Base-by-base conservation (phyloP, 35 echinoderm and acorn worm species). In the Stichopus chloronotus region DNA sequence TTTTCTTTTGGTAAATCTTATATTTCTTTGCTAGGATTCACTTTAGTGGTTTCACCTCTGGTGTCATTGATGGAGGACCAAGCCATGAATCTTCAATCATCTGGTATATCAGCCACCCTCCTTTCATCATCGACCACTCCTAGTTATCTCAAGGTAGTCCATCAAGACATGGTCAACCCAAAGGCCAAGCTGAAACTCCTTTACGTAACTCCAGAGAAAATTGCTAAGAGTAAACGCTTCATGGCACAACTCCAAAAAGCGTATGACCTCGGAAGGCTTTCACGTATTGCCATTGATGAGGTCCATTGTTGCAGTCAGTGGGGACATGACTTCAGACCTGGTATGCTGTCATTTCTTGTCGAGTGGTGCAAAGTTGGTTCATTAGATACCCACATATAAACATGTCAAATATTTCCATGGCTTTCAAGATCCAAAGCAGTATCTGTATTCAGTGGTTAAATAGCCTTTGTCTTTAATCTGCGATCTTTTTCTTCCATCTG, bases 301-400 rank as follows among this genome's bases (percentile, higher is more conserved):
- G 97, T 98, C 25, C 97, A 98, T 83, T 98, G 97, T 87, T 98
- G 97, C 68, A 98, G 97, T 86, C 93, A 96, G 30, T 98, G 97
- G 97, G 97, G 97, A 55, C 97, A 98, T 95, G 97, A 98, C 71
- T 98, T 98, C 76, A 96, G 97, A 92, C 97, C 97, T 72, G 97
- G 97, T 98, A 24, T 83, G 92, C 30, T 43, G 30, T 43, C 65
- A 58, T 8, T 52, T 74, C 65, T 74, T 14, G 5, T 5, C 57
- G 17, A 82, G 17, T 30, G 17, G 30, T 43, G 0, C 30, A 43
- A 20, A 1, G 21, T n/a, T 43, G 30, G 30, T 43, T 43, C 30
- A 43, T 43, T 43, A 43, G 30, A 43, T 43, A 43, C 30, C 30
- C 3, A 43, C 1, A 43, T 43, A 43, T 43, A 43, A 43, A 43